These are phyloP conservation scores for Tichodroma muraria DNA, from an alignment of 2,113 vertebrate genomes.

Conservation along the genomic window DNA sequence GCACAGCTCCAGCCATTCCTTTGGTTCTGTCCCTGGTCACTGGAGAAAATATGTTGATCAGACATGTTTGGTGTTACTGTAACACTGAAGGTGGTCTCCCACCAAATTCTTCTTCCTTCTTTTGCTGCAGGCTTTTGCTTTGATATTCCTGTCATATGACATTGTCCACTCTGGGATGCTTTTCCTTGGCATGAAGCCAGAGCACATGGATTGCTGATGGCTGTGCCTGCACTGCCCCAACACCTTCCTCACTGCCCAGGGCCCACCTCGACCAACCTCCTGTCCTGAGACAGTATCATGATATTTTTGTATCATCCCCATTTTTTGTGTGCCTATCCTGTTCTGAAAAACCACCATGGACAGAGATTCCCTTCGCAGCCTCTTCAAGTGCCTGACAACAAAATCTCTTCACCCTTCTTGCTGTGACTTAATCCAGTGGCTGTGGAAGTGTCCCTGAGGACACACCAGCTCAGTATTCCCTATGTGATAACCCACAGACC, in stretches of 20 bases:
- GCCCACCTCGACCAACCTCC: neutral
- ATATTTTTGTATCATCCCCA: neutral
- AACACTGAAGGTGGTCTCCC: neutral
- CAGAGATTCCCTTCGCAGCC: neutral
- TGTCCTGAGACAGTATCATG: neutral
- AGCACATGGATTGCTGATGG: neutral
- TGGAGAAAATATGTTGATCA: neutral
- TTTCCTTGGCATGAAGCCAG: neutral
- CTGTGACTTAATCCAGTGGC: neutral
- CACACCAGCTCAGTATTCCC: neutral
- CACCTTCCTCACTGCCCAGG: neutral
- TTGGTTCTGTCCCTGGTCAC: accelerated
- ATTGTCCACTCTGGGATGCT: neutral
- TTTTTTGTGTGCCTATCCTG: neutral
- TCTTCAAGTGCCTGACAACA: neutral
- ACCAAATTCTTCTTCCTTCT: neutral
- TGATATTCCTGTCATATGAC: neutral
- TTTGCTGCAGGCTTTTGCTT: neutral
- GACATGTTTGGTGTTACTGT: neutral
- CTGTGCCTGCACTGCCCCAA: neutral
- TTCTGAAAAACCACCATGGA: neutral
- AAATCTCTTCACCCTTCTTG: neutral
- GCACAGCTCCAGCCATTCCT: accelerated
- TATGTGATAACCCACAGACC: neutral
- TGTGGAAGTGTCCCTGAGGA: neutral